Conservation (phyloP, 2,113 vertebrate species). For the Eonycteris spelaea region DNA sequence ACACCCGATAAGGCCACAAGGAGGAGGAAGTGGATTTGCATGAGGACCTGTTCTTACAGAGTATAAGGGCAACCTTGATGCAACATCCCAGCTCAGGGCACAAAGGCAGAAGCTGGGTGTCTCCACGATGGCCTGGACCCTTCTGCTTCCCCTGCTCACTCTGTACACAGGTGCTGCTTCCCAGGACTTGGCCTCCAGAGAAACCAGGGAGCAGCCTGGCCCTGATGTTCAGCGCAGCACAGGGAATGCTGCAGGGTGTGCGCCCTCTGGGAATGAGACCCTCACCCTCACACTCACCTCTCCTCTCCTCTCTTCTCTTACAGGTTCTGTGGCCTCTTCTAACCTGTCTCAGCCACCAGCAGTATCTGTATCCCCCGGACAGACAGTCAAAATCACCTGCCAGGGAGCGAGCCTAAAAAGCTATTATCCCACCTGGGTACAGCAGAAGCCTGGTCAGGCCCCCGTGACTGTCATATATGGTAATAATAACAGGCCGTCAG, state of each 20-base stretch:
- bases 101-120: not conserved
- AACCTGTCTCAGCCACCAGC: not conserved
- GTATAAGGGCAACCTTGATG: not conserved
- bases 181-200: too few species aligned
- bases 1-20: too few species aligned
- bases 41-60: not conserved
- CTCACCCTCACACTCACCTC: too few species aligned
- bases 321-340: not conserved
- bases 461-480: not conserved
- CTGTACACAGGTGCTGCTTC: not conserved
- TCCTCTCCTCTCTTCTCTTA: not conserved
- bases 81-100: not conserved
- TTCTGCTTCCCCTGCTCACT: not conserved
- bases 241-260: too few species aligned
- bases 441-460: not conserved
- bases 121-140: not conserved
- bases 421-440: not conserved
- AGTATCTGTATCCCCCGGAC: not conserved
- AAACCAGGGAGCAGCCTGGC: too few species aligned
- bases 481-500: fast-evolving
- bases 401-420: too few species aligned
- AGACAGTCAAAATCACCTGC: not conserved
- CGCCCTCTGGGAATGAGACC: too few species aligned
- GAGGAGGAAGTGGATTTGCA: too few species aligned
- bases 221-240: not conserved